Percentiles rank a stretch among this genome's conserved stretches.
phyloP scores from a whole-genome alignment of 1,140 invertebrate species.

The Cataglyphis hispanica region DNA sequence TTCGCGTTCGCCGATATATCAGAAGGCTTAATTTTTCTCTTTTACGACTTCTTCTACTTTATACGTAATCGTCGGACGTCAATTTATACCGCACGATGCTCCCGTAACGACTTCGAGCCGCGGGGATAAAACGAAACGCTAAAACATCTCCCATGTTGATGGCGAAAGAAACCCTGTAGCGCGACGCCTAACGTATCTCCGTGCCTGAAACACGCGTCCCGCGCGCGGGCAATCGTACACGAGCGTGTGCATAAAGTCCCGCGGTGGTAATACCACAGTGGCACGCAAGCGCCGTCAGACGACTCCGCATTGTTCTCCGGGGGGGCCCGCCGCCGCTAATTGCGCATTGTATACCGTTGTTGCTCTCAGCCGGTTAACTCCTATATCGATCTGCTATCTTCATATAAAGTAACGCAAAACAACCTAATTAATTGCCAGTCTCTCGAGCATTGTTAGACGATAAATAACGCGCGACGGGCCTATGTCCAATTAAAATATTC shows the following conservation, averaged over 20 bases:
- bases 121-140: constrained; percentile 32
- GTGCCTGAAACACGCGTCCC: constrained; percentile 21
- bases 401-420: constrained; percentile 86
- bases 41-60: not conserved
- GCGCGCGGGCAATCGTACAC: constrained; percentile 53
- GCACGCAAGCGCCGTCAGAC: constrained; percentile 79
- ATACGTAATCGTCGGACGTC: constrained; percentile 24
- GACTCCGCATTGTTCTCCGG: constrained; percentile 82
- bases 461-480: constrained; percentile 82
- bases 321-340: constrained; percentile 81
- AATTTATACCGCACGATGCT: constrained; percentile 35
- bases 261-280: constrained; percentile 68
- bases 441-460: constrained; percentile 85
- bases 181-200: constrained; percentile 22
- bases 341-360: constrained; percentile 85
- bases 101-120: constrained; percentile 39
- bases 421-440: constrained; percentile 87
- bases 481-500: constrained; percentile 86
- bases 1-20: constrained; percentile 38
- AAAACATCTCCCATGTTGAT: constrained; percentile 19
- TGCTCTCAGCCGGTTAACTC: constrained; percentile 82
- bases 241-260: constrained; percentile 41
- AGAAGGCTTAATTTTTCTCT: constrained; percentile 18
- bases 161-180: constrained; percentile 48
- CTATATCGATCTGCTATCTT: constrained; percentile 85